phyloP scores from a whole-genome alignment of 2,888 invertebrate genomes.

The Drosophila affinis region DNA sequence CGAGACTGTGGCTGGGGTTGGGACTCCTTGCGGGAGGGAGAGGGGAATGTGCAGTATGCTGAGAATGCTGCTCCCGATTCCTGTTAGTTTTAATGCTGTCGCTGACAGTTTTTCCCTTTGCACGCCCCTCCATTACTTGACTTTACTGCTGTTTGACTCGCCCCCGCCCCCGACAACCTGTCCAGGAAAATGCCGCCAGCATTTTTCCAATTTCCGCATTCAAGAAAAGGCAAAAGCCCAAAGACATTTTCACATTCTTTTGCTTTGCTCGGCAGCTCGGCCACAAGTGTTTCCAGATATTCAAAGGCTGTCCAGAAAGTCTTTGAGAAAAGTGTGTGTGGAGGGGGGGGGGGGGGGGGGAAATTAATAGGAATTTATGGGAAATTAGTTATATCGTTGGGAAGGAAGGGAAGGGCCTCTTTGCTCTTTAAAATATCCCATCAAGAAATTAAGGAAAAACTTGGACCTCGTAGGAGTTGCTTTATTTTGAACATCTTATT shows the following conservation, averaged over 20 bases:
- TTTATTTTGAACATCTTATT: neutral
- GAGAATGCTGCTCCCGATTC: slow-evolving; percentile 33
- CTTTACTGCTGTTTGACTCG: slow-evolving; percentile 5
- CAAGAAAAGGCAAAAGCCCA: slow-evolving; percentile 38
- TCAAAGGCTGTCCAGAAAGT: neutral
- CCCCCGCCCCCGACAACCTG: slow-evolving; percentile 27
- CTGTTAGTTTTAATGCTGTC: slow-evolving; percentile 61
- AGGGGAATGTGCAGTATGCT: slow-evolving; percentile 39
- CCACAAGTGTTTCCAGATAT: slow-evolving; percentile 18
- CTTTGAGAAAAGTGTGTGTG: neutral
- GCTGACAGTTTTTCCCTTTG: slow-evolving; percentile 59
- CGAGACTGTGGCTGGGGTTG: slow-evolving; percentile 14
- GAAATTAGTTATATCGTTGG: neutral
- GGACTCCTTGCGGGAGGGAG: neutral
- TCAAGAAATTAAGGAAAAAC: too few relatives aligned
- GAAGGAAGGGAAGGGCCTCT: too few relatives aligned
- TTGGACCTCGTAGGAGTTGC: too few relatives aligned
- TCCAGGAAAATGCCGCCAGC: slow-evolving; percentile 49
- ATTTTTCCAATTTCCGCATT: slow-evolving; percentile 54
- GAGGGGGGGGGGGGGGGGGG: neutral
- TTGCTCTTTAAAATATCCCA: too few relatives aligned
- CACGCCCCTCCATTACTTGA: neutral
- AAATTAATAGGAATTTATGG: neutral
- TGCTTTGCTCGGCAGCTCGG: slow-evolving; percentile 6
- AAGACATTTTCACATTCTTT: slow-evolving; percentile 35